Evolutionary conservation across 2,113 vertebrate genomes (phyloP).

Genomic region (Anolis sagrei): DNA sequence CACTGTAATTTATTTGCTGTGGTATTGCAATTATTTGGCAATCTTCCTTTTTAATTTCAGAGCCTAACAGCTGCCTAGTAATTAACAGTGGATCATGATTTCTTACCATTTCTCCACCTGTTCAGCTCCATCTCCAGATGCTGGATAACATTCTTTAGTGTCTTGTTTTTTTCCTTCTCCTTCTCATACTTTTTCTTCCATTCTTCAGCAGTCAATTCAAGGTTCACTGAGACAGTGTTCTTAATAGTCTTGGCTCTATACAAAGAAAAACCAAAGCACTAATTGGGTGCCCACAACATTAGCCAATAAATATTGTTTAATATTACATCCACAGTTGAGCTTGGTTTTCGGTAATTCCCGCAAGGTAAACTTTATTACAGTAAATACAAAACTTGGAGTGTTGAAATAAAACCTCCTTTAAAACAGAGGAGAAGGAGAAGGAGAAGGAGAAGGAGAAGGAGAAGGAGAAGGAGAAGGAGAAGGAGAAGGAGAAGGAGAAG

Average conservation of each 20-base stretch:
- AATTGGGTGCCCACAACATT: neutral
- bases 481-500: too few relatives aligned
- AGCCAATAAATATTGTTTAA: conserved; percentile 2
- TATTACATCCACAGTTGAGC: neutral
- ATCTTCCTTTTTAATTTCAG: neutral
- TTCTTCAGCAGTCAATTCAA: conserved; percentile 93
- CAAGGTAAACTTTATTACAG: neutral
- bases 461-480: too few relatives aligned
- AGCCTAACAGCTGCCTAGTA: neutral
- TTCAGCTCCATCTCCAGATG: conserved; percentile 89
- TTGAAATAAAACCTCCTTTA: neutral
- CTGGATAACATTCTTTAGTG: conserved; percentile 86
- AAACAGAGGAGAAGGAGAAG: too few relatives aligned
- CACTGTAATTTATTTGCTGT: neutral
- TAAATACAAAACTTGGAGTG: neutral
- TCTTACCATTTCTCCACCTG: conserved; percentile 90
- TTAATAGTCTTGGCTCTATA: conserved; percentile 94
- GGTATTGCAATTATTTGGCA: neutral
- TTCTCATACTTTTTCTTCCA: conserved; percentile 97
- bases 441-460: too few relatives aligned
- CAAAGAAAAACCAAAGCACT: neutral
- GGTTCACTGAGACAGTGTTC: conserved; percentile 93
- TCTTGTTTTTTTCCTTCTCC: conserved; percentile 92
- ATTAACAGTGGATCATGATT: neutral
- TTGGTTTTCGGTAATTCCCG: neutral